Conservation (phyloP, 2,888 invertebrate genomes). For the Lissocephala sabroskyi region DNA sequence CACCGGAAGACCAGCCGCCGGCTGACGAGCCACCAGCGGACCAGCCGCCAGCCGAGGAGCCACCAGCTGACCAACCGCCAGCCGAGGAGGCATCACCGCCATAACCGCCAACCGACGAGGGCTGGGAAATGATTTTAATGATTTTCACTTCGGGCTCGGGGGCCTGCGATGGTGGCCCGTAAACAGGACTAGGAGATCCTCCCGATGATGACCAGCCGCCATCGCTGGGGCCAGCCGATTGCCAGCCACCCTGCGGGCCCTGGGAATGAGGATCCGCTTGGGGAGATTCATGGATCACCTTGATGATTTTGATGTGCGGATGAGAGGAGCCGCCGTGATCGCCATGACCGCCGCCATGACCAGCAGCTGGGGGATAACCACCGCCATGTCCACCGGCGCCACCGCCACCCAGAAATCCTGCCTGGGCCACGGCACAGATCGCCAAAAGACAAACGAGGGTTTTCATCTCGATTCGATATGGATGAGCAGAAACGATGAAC, state of each 20-base stretch:
- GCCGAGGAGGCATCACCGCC: slow-evolving; percentile 25
- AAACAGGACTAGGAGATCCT: too few relatives aligned
- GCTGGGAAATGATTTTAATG: slow-evolving; percentile 43
- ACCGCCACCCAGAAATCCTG: slow-evolving; percentile 45
- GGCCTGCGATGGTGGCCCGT: neutral
- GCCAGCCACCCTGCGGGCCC: slow-evolving; percentile 21
- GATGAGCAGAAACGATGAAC: slow-evolving; percentile 37
- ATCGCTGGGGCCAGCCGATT: slow-evolving; percentile 13
- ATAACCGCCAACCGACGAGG: slow-evolving; percentile 33
- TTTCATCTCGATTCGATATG: slow-evolving; percentile 44
- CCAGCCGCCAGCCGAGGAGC: slow-evolving; percentile 9
- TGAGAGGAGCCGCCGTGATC: slow-evolving; percentile 14
- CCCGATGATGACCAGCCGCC: slow-evolving; percentile 19
- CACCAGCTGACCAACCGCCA: slow-evolving; percentile 21
- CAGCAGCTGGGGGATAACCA: neutral
- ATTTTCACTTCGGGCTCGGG: slow-evolving; percentile 31
- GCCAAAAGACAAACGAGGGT: slow-evolving; percentile 47
- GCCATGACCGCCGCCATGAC: slow-evolving; percentile 16
- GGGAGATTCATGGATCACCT: slow-evolving; percentile 46
- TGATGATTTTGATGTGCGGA: slow-evolving; percentile 35
- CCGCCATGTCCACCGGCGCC: slow-evolving; percentile 7
- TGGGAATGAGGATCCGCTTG: too few relatives aligned
- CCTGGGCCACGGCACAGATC: slow-evolving; percentile 38
- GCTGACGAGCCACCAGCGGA: neutral
- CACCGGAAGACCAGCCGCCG: slow-evolving; percentile 28